phyloP scores from a whole-genome alignment of 1,140 invertebrate genomes.

The Trichoplusia ni region DNA sequence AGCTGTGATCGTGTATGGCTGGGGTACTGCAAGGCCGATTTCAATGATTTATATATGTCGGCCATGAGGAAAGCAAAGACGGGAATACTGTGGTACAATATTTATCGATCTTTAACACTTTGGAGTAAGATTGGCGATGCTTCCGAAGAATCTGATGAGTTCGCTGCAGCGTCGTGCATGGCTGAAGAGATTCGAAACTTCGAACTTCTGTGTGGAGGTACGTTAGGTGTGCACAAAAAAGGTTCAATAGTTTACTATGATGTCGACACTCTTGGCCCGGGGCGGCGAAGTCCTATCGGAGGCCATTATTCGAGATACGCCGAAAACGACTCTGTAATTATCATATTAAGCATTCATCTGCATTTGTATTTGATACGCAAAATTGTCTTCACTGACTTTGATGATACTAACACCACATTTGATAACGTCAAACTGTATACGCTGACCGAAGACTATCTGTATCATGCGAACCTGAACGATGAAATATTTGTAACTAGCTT shows the following conservation, averaged over 20 bases:
- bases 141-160: slow-evolving; percentile 48
- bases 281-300: slow-evolving; percentile 28
- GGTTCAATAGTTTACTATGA: slow-evolving; percentile 56
- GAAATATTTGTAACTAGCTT: slow-evolving; percentile 44
- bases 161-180: slow-evolving; percentile 45
- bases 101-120: slow-evolving; percentile 55
- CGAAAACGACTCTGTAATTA: slow-evolving; percentile 50
- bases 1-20: slow-evolving; percentile 52
- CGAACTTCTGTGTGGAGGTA: slow-evolving; percentile 44
- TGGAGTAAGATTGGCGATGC: slow-evolving; percentile 53
- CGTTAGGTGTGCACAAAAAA: slow-evolving; percentile 55
- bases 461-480: slow-evolving; percentile 51
- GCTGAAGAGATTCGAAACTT: slow-evolving; percentile 51
- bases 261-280: slow-evolving; percentile 44
- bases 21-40: slow-evolving; percentile 51
- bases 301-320: slow-evolving; percentile 52
- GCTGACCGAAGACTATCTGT: slow-evolving; percentile 46
- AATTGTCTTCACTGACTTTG: slow-evolving; percentile 7
- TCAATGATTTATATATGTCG: slow-evolving; percentile 36
- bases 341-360: slow-evolving; percentile 44
- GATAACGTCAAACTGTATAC: slow-evolving; percentile 53
- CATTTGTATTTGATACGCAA: slow-evolving; percentile 47
- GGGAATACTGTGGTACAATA: slow-evolving; percentile 44
- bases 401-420: slow-evolving; percentile 34
- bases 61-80: slow-evolving; percentile 41